These are phyloP conservation scores for Oreotrochilus melanogaster DNA, from an alignment of 2,113 vertebrate genomes.

Conservation along the genomic window DNA sequence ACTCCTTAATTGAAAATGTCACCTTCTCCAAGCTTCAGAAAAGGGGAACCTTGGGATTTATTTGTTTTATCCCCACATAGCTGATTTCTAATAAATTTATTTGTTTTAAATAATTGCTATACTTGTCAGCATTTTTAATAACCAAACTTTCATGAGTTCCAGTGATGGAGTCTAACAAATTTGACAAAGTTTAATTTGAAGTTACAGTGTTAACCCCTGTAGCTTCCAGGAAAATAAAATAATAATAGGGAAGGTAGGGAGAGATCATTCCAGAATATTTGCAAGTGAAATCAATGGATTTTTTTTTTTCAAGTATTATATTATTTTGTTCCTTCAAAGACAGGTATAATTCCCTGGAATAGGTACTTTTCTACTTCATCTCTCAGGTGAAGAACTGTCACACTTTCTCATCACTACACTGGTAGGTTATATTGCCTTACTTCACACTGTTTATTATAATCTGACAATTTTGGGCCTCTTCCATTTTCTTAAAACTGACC, in stretches of 20 bases:
- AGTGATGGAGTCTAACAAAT: neutral
- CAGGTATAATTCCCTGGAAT: neutral
- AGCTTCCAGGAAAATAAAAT: neutral
- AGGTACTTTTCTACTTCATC: neutral
- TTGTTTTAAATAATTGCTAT: neutral
- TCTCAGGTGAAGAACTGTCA: neutral
- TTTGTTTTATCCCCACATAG: neutral
- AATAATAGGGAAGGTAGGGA: neutral
- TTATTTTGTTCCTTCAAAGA: neutral
- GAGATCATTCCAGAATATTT: neutral
- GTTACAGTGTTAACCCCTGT: neutral
- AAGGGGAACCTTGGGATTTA: neutral
- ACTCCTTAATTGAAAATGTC: neutral
- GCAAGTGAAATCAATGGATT: neutral
- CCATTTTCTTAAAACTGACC: neutral
- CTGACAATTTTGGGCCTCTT: conserved; percentile 24
- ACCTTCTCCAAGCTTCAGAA: neutral
- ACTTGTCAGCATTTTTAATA: neutral
- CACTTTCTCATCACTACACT: conserved; percentile 12
- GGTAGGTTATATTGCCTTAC: neutral
- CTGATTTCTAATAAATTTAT: neutral
- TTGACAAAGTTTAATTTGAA: neutral
- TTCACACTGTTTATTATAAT: neutral
- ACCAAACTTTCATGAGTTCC: neutral
- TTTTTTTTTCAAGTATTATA: neutral